Evolutionary conservation across 2,797 vertebrate species (phyloP).

Genomic region (Champsocephalus esox): DNA sequence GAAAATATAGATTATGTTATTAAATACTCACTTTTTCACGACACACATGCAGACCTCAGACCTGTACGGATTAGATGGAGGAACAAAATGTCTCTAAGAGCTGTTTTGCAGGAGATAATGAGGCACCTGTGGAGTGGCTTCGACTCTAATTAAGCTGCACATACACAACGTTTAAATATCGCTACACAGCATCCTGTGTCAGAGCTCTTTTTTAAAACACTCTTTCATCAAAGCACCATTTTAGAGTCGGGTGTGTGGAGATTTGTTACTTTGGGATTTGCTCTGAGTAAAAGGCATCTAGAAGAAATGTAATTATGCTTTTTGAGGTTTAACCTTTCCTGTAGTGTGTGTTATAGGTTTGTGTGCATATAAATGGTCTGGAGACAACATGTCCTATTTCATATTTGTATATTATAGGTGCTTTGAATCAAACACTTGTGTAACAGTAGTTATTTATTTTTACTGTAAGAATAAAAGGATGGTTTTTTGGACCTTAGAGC

Average conservation of each 20-base stretch:
- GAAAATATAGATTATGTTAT: conserved; percentile 40
- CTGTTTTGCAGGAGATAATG: conserved; percentile 70
- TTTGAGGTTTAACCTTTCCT: no score
- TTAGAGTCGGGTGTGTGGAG: conserved; percentile 17
- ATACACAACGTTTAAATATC: conserved; percentile 55
- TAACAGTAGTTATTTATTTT: no score
- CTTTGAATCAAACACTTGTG: no score
- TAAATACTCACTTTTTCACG: conserved; percentile 22
- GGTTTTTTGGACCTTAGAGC: no score
- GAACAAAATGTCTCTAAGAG: conserved; percentile 36
- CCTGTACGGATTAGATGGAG: conserved; percentile 44
- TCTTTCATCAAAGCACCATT: conserved; percentile 29
- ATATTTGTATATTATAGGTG: no score
- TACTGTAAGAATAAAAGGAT: no score
- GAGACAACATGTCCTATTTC: no score
- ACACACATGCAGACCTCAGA: conserved; percentile 28
- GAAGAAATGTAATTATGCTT: no score
- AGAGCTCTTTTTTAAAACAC: background rate
- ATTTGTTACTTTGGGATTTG: conserved; percentile 30
- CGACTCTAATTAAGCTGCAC: conserved; percentile 63
- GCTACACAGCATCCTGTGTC: conserved; percentile 26
- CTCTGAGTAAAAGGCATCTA: conserved; percentile 4
- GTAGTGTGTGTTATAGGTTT: no score
- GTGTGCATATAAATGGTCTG: no score
- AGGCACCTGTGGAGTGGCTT: conserved; percentile 59